Evolutionary conservation across 1,140 invertebrate genomes (phyloP), one percentile per base, ranked within the genome.

Genomic region (Cotesia chilonis): DNA sequence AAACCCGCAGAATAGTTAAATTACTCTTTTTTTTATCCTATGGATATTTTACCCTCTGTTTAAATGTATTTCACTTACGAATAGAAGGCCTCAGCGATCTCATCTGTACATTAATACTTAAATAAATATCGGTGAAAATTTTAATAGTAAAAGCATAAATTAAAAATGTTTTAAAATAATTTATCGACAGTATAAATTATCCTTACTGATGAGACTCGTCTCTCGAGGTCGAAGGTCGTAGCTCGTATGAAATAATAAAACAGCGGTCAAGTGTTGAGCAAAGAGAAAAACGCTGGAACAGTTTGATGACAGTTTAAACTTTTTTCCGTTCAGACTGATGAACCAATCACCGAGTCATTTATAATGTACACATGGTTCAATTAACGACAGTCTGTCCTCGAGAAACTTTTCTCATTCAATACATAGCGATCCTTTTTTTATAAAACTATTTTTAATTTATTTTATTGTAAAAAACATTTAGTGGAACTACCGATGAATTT

Each of bases 1-100:
- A 84, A 84, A 84, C 83, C 83, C 83, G 83, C 82, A 84, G 83
- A 84, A 83, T 82, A 76, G 78, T 77, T 76, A 81, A 84, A 84
- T 84, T 83, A 83, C 83, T 83, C 82, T 83, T 64, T 35, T 47
- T n/a, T 28, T 14, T 64, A 28, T 47, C 41, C 41, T 47, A 47
- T 47, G 41, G 41, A 47, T 35, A 61, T 59, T 64, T 52, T 38
- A 70, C 20, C 69, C 69, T 51, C 20, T 47, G 35, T 63, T 37
- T 38, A 35, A 63, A 63, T 82, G 79, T 81, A 81, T 80, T 78
- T 82, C 79, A 77, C 72, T 79, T 75, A 78, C 64, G 28, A 28
- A 28, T 47, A 47, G 12, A 81, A 82, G 83, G 82, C 82, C 83
- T 82, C 81, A 80, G 81, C 81, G 80, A 80, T 84, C 82, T 82